Evolutionary conservation across 2,113 vertebrate genomes (phyloP), one percentile per base, ranked within the genome.

Genomic region (Phaethornis superciliosus): DNA sequence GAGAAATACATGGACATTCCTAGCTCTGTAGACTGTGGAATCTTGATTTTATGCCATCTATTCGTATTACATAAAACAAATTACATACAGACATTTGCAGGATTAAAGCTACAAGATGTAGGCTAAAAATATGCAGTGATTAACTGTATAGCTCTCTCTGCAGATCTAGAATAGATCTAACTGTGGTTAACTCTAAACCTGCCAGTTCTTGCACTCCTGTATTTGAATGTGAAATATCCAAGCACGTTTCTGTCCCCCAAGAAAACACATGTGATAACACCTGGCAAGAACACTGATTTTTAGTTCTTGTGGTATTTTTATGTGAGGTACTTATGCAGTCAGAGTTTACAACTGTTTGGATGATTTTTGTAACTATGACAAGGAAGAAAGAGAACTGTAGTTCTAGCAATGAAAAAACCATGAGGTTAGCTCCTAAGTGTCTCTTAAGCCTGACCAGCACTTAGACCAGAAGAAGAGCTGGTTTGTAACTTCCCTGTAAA

Each of bases 91-190:
- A 95, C 92, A 94, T 96, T 96, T 96, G 85, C 92, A 93, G 90
- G 94, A 95, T 96, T 95, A 96, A 95, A 95, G 94, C 96, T 95
- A 95, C 91, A 95, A 95, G 85, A 93, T 93, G 90, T 92, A 96
- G 82, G 88, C 92, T 96, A 94, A 96, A 95, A 93, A 93, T 96
- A 96, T 70, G 83, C 88, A 51, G 82, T 96, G 90, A 95, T 96
- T 96, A 96, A 96, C 95, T 91, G 93, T 94, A 95, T 96, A 91
- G 95, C 92, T 93, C 92, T 94, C 93, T 93, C 88, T 90, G 94
- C 92, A 95, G 95, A 90, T 96, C 81, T 94, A 52, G 93, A 96
- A 96, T 87, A 95, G 92, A 79, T 72, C 20, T 26, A 89, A 71
- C 79, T 85, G 46, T 51, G 37, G 80, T 96, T 96, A 96, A 96